Evolutionary conservation across 2,888 invertebrate species (phyloP), one percentile per base, ranked within the genome.

Genomic region (Ophonus ardosiacus): DNA sequence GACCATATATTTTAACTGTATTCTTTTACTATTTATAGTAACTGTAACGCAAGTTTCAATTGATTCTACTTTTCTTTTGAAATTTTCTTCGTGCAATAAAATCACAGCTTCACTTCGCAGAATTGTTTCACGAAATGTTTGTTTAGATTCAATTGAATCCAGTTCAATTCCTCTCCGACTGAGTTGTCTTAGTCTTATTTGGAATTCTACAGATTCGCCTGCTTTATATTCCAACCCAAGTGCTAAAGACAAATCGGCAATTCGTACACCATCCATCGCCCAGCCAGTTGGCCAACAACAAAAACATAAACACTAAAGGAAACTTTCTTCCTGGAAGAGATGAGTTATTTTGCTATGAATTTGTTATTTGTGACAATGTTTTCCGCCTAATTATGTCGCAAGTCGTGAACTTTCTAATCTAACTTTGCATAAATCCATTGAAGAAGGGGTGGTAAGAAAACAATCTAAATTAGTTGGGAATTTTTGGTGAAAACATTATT

Each of bases 101-200:
- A 51, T 51, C 43, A 8, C 13, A 51, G 43, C 43, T 8, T 51
- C 31, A 31, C 43, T 51, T 51, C 43, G 43, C 59, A 15, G 63
- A 63, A 63, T 63, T 59, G 59, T 59, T 59, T 59, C 59, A 59
- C 7, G 59, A 59, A 59, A 59, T 63, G 63, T 63, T 63, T 63
- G 63, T 63, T 63, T 63, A 18, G 63, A 63, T 63, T 24, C 63
- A 63, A 63, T 63, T 63, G 21, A 63, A 63, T 63, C 24, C 63
- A 24, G 63, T 63, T 17, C 63, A 63, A 63, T 63, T 63, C 63
- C 13, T 63, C 24, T 13, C 13, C 13, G 21, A 63, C 21, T 63
- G 63, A 63, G 63, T 63, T 63, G 63, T 63, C 63, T 18, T 21
- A 63, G 13, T 24, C 63, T 63, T 63, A 63, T 63, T 63, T 63